These are phyloP conservation scores for Siphonodentalium dalli DNA, from an alignment of 2,888 invertebrate genomes.

Conservation along the genomic window DNA sequence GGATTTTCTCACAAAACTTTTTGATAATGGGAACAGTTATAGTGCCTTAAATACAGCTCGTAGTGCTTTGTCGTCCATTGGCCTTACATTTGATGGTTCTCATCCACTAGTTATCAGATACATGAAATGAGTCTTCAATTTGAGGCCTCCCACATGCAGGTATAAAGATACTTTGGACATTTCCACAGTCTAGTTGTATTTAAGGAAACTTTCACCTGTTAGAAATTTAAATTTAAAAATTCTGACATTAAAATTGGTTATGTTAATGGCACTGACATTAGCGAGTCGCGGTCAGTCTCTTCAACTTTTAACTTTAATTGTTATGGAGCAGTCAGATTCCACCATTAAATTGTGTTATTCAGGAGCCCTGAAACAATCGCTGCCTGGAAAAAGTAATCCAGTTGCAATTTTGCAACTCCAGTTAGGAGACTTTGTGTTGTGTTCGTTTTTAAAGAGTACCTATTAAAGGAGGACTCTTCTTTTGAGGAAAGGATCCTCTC, in stretches of 20 bases:
- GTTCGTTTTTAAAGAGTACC: too few relatives aligned
- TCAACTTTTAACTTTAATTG: too few relatives aligned
- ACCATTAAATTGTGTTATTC: too few relatives aligned
- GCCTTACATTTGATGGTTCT: not conserved
- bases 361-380: too few relatives aligned
- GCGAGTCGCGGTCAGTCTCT: too few relatives aligned
- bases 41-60: slow-evolving; percentile 12
- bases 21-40: slow-evolving; percentile 4
- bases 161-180: slow-evolving; percentile 4
- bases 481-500: too few relatives aligned
- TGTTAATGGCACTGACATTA: not conserved
- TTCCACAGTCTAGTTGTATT: slow-evolving; percentile 2
- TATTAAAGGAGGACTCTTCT: too few relatives aligned
- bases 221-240: not conserved
- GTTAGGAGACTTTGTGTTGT: too few relatives aligned
- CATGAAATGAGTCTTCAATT: slow-evolving; percentile 4
- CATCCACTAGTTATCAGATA: slow-evolving; percentile 8
- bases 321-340: too few relatives aligned
- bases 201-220: slow-evolving; percentile 4
- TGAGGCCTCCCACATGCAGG: slow-evolving; percentile 1
- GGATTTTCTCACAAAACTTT: slow-evolving; percentile 11
- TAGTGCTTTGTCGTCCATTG: slow-evolving; percentile 4
- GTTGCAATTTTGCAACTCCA: too few relatives aligned
- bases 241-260: not conserved
- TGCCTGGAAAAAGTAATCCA: too few relatives aligned